Conservation (phyloP, 2,797 vertebrate genomes). For the Clangula hyemalis region DNA sequence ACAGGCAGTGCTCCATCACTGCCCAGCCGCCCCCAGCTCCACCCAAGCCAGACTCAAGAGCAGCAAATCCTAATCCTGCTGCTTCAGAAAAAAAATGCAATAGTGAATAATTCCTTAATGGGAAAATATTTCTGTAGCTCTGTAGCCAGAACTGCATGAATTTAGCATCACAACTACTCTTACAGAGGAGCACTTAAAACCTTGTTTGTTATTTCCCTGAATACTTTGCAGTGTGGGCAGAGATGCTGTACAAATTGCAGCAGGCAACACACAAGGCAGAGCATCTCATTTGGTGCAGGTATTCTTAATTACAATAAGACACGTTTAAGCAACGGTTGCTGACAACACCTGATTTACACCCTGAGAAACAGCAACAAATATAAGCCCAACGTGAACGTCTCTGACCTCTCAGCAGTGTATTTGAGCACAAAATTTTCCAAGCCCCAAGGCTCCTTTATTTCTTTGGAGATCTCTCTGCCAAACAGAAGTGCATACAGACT, state of each 20-base stretch:
- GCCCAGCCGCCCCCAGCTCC: background rate
- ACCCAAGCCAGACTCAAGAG: fast-evolving
- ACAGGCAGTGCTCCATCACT: background rate
- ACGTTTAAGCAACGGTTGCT: fast-evolving
- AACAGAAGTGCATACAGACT: background rate
- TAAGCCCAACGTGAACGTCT: fast-evolving
- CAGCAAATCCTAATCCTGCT: background rate
- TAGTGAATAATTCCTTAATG: background rate
- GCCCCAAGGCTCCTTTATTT: background rate
- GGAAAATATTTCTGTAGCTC: background rate
- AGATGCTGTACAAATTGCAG: fast-evolving
- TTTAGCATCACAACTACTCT: background rate
- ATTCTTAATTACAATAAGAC: background rate
- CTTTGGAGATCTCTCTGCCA: background rate
- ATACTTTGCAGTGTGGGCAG: background rate
- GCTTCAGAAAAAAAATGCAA: background rate
- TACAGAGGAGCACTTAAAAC: background rate
- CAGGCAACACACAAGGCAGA: background rate
- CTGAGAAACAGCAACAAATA: background rate
- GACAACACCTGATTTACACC: background rate
- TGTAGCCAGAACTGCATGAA: background rate
- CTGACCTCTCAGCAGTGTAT: background rate
- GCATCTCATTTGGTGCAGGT: background rate
- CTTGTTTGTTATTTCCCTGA: background rate
- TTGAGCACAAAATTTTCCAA: background rate